Conservation (phyloP, 2,888 invertebrate genomes). For the Drepana falcataria region DNA sequence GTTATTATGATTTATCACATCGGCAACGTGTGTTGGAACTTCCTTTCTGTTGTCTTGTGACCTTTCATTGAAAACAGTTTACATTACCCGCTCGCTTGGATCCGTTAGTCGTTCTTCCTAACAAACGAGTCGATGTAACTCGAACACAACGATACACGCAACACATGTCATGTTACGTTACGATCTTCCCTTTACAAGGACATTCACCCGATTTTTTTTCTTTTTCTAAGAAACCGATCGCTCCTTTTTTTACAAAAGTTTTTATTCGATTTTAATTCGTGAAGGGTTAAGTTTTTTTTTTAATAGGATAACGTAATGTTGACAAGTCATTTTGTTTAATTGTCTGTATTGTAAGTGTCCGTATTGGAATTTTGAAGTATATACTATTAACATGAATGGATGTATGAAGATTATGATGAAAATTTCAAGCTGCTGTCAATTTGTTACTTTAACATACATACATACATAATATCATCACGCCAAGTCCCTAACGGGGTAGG, state of each 20-base stretch:
- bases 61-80: not conserved
- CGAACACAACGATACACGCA: conserved; percentile 17
- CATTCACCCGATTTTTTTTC: conserved; percentile 57
- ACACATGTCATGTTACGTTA: conserved; percentile 22
- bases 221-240: conserved; percentile 57
- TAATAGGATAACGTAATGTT: conserved; percentile 34
- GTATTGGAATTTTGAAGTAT: no score
- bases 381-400: no score
- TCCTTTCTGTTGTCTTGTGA: conserved; percentile 16
- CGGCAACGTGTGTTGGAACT: conserved; percentile 33
- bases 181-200: conserved; percentile 48
- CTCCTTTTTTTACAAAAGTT: conserved; percentile 46
- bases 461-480: no score
- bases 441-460: no score
- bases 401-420: no score
- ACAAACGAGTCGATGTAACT: conserved; percentile 27
- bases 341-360: conserved; percentile 20
- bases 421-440: no score
- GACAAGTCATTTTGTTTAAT: conserved; percentile 64
- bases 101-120: not conserved
- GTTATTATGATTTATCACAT: conserved; percentile 29
- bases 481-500: no score
- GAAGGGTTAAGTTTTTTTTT: conserved; percentile 48
- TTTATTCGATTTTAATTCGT: conserved; percentile 63
- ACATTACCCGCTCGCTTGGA: not conserved